Evolutionary conservation across 2,888 invertebrate genomes (phyloP).

Genomic region (Gnatocerus cornutus): DNA sequence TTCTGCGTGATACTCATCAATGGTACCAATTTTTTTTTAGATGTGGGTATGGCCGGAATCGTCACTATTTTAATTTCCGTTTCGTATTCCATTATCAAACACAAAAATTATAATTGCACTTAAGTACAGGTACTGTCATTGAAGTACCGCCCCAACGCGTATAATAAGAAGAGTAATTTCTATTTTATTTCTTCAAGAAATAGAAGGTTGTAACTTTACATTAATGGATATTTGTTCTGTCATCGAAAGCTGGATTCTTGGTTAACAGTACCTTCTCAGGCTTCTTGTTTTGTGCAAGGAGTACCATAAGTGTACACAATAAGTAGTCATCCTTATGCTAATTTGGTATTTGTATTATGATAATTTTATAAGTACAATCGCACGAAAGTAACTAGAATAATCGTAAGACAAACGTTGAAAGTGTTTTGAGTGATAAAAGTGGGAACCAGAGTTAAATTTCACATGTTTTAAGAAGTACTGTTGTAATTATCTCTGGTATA

Average conservation of each 20-base stretch:
- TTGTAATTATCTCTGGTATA: neutral
- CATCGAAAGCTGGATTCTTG: conserved; percentile 33
- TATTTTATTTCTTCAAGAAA: conserved; percentile 36
- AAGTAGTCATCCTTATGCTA: conserved; percentile 33
- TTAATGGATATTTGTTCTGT: conserved; percentile 41
- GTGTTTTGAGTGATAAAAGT: conserved; percentile 16
- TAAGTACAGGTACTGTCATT: conserved; percentile 37
- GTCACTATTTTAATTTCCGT: conserved; percentile 4
- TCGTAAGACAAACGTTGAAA: conserved; percentile 2
- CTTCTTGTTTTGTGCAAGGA: conserved; percentile 23
- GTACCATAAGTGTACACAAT: conserved; percentile 27
- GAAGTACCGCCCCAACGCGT: conserved; percentile 30
- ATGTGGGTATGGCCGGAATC: neutral
- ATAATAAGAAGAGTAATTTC: conserved; percentile 35
- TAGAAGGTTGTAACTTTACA: conserved; percentile 34
- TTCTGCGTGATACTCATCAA: conserved; percentile 11
- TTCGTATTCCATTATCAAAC: conserved; percentile 2
- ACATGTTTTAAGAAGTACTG: neutral
- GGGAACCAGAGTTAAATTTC: neutral
- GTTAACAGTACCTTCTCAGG: conserved; percentile 26
- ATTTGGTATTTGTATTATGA: conserved; percentile 30
- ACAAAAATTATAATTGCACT: conserved; percentile 19
- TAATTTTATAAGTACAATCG: conserved; percentile 22
- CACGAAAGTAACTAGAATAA: no score
- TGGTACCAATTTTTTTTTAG: neutral